A percentile compares a stretch with the other conserved stretches of the same genome.
phyloP scores from a whole-genome alignment of 2,113 vertebrate species.

The Seriola quinqueradiata region DNA sequence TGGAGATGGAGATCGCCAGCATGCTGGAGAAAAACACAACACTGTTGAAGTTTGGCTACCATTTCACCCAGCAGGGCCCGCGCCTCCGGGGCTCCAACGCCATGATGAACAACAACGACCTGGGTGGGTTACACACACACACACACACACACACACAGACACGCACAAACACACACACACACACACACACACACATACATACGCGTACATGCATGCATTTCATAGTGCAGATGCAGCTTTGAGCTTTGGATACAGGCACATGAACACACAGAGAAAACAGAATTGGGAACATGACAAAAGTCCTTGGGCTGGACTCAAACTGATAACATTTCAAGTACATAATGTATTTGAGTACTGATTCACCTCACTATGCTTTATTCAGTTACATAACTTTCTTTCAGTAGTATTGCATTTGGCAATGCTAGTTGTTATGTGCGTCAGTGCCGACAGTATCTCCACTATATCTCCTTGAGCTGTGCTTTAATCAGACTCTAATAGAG shows the following conservation, averaged over 20 bases:
- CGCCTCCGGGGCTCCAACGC: slow-evolving; percentile 95
- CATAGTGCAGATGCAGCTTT: background rate
- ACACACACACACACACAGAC: background rate
- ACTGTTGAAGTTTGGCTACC: slow-evolving; percentile 96
- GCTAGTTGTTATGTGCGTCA: slow-evolving; percentile 8
- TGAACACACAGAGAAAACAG: background rate
- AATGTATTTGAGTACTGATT: slow-evolving; percentile 1
- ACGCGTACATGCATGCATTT: no score
- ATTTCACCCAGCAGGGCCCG: slow-evolving; percentile 98
- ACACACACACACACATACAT: background rate
- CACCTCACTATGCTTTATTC: background rate
- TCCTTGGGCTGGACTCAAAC: background rate
- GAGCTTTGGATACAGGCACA: background rate
- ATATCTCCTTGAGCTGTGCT: slow-evolving; percentile 54
- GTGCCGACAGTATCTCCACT: slow-evolving; percentile 59
- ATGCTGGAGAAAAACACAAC: slow-evolving; percentile 97
- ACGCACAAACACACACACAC: background rate
- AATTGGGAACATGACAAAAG: background rate
- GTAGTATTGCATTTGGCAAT: slow-evolving; percentile 43
- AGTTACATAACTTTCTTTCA: slow-evolving; percentile 22
- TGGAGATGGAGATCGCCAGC: slow-evolving; percentile 98
- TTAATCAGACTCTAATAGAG: slow-evolving; percentile 52
- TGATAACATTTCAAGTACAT: background rate
- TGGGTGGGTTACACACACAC: slow-evolving; percentile 86
- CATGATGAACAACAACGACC: slow-evolving; percentile 99